Evolutionary conservation across 1,140 invertebrate genomes (phyloP).

Genomic region (Littorina saxatilis): DNA sequence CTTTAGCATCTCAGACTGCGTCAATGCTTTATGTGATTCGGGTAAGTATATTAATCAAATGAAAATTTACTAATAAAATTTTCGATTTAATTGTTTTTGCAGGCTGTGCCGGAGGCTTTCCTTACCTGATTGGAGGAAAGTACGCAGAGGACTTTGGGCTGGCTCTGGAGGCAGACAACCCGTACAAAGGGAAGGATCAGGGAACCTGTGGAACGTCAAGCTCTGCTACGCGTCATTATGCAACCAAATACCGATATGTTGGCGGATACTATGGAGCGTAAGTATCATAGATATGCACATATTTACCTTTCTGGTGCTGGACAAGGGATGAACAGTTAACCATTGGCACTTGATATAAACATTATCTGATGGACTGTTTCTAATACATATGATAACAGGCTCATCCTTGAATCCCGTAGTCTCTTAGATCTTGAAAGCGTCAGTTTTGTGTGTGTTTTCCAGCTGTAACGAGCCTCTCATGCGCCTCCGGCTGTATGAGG

Average conservation of each 20-base stretch:
- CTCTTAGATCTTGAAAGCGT: too few species aligned
- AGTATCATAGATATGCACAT: slow-evolving; percentile 32
- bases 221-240: slow-evolving; percentile 73
- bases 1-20: too few species aligned
- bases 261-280: slow-evolving; percentile 77
- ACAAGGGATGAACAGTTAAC: too few species aligned
- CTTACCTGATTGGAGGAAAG: slow-evolving; percentile 78
- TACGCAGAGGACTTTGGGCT: slow-evolving; percentile 78
- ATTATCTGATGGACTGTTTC: too few species aligned
- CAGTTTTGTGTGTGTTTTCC: neutral
- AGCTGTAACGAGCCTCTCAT: slow-evolving; percentile 79
- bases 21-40: too few species aligned
- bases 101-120: slow-evolving; percentile 79
- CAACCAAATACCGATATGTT: slow-evolving; percentile 77
- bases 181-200: slow-evolving; percentile 75
- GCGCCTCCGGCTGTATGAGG: slow-evolving; percentile 76
- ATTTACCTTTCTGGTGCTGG: neutral
- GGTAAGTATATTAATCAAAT: too few species aligned
- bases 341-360: too few species aligned
- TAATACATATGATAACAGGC: too few species aligned
- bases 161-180: slow-evolving; percentile 76
- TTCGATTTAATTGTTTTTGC: too few species aligned
- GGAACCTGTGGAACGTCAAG: slow-evolving; percentile 61
- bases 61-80: too few species aligned
- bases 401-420: too few species aligned